These are phyloP conservation scores for Gambusia affinis DNA, from an alignment of 2,113 vertebrate genomes.

Conservation along the genomic window DNA sequence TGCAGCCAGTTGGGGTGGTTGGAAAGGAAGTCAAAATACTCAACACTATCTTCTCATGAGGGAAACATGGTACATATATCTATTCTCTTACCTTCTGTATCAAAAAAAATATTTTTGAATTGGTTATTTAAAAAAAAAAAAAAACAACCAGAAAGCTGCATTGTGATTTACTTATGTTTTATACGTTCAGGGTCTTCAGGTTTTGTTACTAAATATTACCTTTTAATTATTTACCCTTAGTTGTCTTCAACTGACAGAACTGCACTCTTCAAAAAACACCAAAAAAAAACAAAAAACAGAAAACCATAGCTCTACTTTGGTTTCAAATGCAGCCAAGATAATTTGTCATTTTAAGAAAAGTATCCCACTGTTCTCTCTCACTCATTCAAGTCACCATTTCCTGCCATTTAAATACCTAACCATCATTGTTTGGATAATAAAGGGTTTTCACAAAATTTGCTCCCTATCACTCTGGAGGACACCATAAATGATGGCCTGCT, in stretches of 20 bases:
- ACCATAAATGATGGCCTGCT: conserved; percentile 33
- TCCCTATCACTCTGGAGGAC: conserved; percentile 20
- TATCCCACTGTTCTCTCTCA: background rate
- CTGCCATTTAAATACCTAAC: conserved; percentile 38
- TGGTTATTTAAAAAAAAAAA: no score
- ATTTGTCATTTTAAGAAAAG: conserved; percentile 32
- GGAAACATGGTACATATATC: no score
- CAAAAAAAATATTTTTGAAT: no score
- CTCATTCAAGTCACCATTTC: conserved; percentile 17
- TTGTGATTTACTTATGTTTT: no score
- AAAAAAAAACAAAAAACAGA: background rate
- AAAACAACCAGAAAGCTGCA: no score
- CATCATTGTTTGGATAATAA: conserved; percentile 55
- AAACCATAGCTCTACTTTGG: background rate
- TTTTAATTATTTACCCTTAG: conserved; percentile 2
- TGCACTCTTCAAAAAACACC: background rate
- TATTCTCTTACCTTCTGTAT: no score
- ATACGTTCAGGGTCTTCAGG: no score
- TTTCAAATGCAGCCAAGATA: background rate
- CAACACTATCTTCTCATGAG: no score
- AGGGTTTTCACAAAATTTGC: conserved; percentile 11
- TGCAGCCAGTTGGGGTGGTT: no score
- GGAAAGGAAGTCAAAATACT: no score
- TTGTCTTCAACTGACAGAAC: background rate
- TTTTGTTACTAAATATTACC: no score